Evolutionary conservation across 2,888 invertebrate species (phyloP).

Genomic region (Apomyelois bistriatella): DNA sequence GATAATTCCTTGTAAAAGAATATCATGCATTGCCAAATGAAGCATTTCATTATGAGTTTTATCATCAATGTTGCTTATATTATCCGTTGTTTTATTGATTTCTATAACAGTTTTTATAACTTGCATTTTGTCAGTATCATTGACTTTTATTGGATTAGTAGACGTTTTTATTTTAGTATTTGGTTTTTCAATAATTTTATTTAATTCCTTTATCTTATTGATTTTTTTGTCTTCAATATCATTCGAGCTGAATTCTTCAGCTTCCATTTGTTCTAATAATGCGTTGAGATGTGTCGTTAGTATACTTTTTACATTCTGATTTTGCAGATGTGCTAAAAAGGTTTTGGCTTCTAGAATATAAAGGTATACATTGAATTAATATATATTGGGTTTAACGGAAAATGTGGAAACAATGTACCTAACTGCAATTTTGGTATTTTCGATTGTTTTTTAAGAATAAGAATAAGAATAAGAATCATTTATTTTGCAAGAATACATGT

Average conservation of each 20-base stretch:
- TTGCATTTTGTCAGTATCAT: neutral
- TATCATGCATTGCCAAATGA: slow-evolving; percentile 56
- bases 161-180: neutral
- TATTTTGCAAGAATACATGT: too few species aligned
- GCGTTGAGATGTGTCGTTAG: slow-evolving; percentile 43
- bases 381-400: neutral
- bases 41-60: slow-evolving; percentile 34
- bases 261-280: slow-evolving; percentile 54
- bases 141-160: neutral
- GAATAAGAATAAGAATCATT: too few species aligned
- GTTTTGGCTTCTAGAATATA: slow-evolving; percentile 41
- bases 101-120: slow-evolving; percentile 13
- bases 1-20: slow-evolving; percentile 50
- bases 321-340: slow-evolving; percentile 40
- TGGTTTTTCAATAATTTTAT: neutral
- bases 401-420: too few species aligned
- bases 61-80: slow-evolving; percentile 14
- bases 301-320: slow-evolving; percentile 48
- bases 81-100: slow-evolving; percentile 9
- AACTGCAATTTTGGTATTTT: too few species aligned
- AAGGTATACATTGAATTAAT: neutral
- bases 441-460: too few species aligned
- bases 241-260: slow-evolving; percentile 30
- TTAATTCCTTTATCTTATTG: slow-evolving; percentile 2
- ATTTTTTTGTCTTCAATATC: slow-evolving; percentile 9